Conservation (phyloP, 2,888 invertebrate species). For the Sacculina carcini region DNA sequence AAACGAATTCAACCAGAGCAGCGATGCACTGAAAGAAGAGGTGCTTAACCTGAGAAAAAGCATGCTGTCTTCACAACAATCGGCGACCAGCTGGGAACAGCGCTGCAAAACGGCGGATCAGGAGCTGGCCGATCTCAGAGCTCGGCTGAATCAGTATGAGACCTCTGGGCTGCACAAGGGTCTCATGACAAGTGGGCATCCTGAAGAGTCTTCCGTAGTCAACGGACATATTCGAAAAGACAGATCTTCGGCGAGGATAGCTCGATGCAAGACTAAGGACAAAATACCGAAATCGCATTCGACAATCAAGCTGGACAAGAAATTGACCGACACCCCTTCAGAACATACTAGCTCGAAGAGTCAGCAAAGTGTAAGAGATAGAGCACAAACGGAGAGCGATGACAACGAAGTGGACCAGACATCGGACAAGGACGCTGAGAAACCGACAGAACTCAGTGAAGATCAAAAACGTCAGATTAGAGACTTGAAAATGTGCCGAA, state of each 20-base stretch:
- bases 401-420: slow-evolving; percentile 30
- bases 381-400: slow-evolving; percentile 33
- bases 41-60: slow-evolving; percentile 14
- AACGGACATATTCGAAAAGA: neutral
- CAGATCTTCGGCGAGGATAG: neutral
- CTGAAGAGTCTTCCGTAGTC: too few relatives aligned
- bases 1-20: neutral
- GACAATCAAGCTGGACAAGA: neutral
- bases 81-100: neutral
- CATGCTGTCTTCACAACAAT: neutral
- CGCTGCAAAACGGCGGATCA: neutral
- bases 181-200: too few relatives aligned
- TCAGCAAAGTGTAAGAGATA: slow-evolving; percentile 9
- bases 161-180: neutral
- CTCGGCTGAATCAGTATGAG: neutral
- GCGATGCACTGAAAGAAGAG: slow-evolving; percentile 16
- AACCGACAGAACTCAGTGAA: slow-evolving; percentile 17
- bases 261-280: neutral
- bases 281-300: neutral
- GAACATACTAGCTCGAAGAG: slow-evolving; percentile 1
- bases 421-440: slow-evolving; percentile 13
- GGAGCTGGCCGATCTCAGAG: neutral
- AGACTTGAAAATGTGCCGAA: slow-evolving; percentile 36
- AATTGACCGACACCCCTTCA: too few relatives aligned
- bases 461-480: slow-evolving; percentile 31